Evolutionary conservation across 2,113 vertebrate species (phyloP), one percentile per base, ranked within the genome.

Genomic region (Gambusia affinis): DNA sequence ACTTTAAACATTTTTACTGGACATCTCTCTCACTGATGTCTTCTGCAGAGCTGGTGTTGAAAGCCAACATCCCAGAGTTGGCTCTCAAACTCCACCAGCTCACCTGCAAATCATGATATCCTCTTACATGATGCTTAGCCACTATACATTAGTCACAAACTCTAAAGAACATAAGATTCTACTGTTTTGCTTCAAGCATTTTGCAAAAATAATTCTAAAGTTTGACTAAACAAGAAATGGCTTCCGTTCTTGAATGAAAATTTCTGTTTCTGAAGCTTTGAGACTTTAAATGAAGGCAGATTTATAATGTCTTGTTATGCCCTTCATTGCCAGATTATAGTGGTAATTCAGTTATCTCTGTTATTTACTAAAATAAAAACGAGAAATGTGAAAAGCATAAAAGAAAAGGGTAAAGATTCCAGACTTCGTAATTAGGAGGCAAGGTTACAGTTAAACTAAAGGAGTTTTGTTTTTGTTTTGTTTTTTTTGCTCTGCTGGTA

Each of bases 21-120:
- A 68, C 67, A 73, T 69, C 39, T 63, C 74, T 70, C 60, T 60
- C 60, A 67, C 2, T 83, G 75, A 91, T 91, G 83, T 61, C 79
- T 90, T 92, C 66, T 91, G 76, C 92, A 93, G 92, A 92, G 70
- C 68, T 65, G 3, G 12, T 74, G 62, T 70, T 78, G 87, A 91
- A 92, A 92, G 76, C 62, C 71, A 81, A 86, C 72, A 64, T 78
- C 39, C 76, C 67, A 81, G 64, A 75, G 85, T 87, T 85, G 76
- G 51, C 72, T 78, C 69, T 77, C 42, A 75, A 54, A 79, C 70
- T 33, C 66, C 62, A 77, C 78, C 60, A 70, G 68, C 33, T 70
- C 69, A 12, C 39, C 44, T 28, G 51, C 69, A 72, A 29, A 64
- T 70, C 70, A 12, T 51, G 30, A 80, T 51, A 70, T 64, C 72